Evolutionary conservation across 2,888 invertebrate genomes (phyloP), one percentile per base, ranked within the genome.

Genomic region (Lamellibrachia columna): DNA sequence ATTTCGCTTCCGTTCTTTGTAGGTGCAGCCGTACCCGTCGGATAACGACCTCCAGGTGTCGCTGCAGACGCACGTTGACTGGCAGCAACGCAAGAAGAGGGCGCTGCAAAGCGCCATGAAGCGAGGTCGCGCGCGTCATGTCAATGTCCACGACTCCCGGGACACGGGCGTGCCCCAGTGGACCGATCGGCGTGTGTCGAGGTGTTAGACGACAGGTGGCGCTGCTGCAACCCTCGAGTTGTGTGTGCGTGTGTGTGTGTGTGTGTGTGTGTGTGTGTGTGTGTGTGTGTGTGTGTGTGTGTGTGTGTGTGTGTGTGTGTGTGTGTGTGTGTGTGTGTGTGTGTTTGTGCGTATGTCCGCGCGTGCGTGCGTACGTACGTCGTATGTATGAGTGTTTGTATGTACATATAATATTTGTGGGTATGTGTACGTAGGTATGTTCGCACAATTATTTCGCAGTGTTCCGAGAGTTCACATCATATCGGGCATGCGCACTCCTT

Each of bases 151-250:
- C 22, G 75, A 75, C 75, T 75, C 75, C 22, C 75, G 75, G 6
- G 75, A 75, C 75, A 75, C n/a, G 75, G 75, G 75, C 22, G 75
- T 75, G 75, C 75, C 75, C 75, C 75, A 75, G 75, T 75, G 75
- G 75, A 75, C 75, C 6, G 75, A 75, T 15, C 75, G 75, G n/a
- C 75, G 75, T 22, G 75, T 75, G 75, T 75, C 75, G 22, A 75
- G 75, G 75, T 75, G 75, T 6, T 75, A 75, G 75, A 6, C 75
- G 75, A 6, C 75, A 75, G 75, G 22, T 22, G 75, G 75, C 75
- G 75, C 75, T 75, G 15, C 75, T 15, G 75, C 75, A 2, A n/a
- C 58, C n/a, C n/a, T 75, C 75, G 22, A n/a, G 75, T 75, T n/a
- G 15, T 11, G 22, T 75, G n/a, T 55, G 15, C n/a, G 22, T 22